A percentile compares a stretch with the other conserved stretches of the same genome.
Evolutionary conservation across 2,888 invertebrate genomes (phyloP).

Genomic region (Noctua fimbriata): DNA sequence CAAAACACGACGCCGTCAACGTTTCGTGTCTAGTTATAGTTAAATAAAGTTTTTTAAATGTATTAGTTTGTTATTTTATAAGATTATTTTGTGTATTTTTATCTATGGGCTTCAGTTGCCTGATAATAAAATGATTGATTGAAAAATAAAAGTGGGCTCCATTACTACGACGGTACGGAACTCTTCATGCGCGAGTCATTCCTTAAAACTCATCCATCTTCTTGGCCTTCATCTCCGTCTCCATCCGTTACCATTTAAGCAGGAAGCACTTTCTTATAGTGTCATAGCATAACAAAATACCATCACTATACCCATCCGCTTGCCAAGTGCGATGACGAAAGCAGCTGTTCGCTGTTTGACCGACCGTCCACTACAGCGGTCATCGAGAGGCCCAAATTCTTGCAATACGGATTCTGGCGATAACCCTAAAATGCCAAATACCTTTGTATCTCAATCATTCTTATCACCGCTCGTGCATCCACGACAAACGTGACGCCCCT

Average conservation of each 20-base stretch:
- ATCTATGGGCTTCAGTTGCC: no score
- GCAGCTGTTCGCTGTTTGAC: conserved; percentile 6
- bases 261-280: not conserved
- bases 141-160: no score
- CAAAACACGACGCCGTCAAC: no score
- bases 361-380: conserved; percentile 22
- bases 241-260: not conserved
- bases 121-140: no score
- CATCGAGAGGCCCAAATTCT: conserved; percentile 31
- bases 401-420: conserved; percentile 35
- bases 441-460: conserved; percentile 19
- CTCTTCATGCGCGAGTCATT: not conserved
- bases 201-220: not conserved
- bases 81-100: no score
- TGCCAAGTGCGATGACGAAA: conserved; percentile 12
- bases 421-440: conserved; percentile 44
- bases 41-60: no score
- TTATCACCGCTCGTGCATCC: conserved; percentile 38
- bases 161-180: no score
- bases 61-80: no score
- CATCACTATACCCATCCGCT: not conserved
- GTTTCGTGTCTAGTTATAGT: no score
- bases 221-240: not conserved
- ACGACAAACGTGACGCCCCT: conserved; percentile 23
- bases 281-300: not conserved